Evolutionary conservation across 2,113 vertebrate genomes (phyloP).

Genomic region (Lethenteron camtschaticum): DNA sequence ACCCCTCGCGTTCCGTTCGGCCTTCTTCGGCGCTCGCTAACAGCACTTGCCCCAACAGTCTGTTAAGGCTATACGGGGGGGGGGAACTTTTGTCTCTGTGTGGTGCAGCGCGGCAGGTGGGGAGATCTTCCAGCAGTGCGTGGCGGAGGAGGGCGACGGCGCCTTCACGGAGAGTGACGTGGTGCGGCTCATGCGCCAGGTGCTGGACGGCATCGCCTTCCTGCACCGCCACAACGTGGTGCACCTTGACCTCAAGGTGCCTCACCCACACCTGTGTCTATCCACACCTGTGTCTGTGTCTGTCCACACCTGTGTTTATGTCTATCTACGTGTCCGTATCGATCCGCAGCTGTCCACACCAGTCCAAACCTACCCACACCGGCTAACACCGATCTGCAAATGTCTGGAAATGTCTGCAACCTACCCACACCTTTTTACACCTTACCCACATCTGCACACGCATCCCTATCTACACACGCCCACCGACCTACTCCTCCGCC

Average conservation of each 20-base stretch:
- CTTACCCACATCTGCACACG: background rate
- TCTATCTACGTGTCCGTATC: background rate
- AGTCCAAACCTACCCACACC: background rate
- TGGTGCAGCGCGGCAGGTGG: slow-evolving; percentile 58
- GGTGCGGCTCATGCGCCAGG: slow-evolving; percentile 57
- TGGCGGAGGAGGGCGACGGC: slow-evolving; percentile 53
- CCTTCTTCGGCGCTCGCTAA: too few species aligned
- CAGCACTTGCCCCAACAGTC: too few species aligned
- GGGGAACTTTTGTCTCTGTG: too few species aligned
- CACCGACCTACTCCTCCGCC: background rate
- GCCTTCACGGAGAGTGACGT: slow-evolving; percentile 82
- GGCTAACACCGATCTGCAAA: too few species aligned
- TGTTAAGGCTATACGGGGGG: too few species aligned
- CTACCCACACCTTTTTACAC: background rate
- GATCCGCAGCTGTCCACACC: background rate
- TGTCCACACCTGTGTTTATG: background rate
- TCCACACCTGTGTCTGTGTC: background rate
- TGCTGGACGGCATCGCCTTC: slow-evolving; percentile 56
- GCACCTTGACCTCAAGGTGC: slow-evolving; percentile 77
- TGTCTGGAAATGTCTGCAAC: too few species aligned
- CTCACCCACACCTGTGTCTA: slow-evolving; percentile 7
- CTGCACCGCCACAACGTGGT: slow-evolving; percentile 57
- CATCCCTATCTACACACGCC: background rate
- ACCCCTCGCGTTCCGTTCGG: too few species aligned
- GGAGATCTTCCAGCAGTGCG: slow-evolving; percentile 78